A percentile compares a stretch with the other conserved stretches of the same genome.
These are phyloP conservation scores for Dioctria linearis DNA, from an alignment of 2,888 invertebrate species.

Conservation along the genomic window DNA sequence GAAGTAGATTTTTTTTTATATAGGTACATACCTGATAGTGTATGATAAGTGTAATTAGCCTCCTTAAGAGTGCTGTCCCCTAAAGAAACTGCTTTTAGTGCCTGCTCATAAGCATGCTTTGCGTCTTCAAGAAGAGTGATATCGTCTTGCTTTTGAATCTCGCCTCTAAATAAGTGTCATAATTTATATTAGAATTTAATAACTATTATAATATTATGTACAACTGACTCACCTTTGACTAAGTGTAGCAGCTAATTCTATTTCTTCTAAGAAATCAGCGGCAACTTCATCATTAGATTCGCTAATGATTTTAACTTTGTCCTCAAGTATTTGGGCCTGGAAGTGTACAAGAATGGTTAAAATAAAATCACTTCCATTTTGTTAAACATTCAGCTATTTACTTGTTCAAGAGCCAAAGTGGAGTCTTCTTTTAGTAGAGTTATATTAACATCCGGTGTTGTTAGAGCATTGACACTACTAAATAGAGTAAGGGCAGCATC, in stretches of 20 bases:
- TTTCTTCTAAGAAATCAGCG: conserved; percentile 77
- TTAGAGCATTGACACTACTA: conserved; percentile 84
- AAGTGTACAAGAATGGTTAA: neutral
- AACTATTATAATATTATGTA: neutral
- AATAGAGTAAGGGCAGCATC: conserved; percentile 86
- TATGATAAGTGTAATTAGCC: conserved; percentile 84
- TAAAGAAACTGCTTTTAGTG: conserved; percentile 85
- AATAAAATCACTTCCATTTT: neutral
- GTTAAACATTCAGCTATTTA: conserved; percentile 64
- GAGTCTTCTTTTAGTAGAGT: conserved; percentile 80
- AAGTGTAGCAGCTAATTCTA: conserved; percentile 75
- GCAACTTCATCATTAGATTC: conserved; percentile 73
- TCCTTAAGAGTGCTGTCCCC: conserved; percentile 87
- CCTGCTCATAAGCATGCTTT: conserved; percentile 82
- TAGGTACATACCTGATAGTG: conserved; percentile 68
- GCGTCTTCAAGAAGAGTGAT: conserved; percentile 86
- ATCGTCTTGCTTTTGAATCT: conserved; percentile 82
- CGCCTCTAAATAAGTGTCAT: conserved; percentile 69
- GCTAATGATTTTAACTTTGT: conserved; percentile 64
- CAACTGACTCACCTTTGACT: conserved; percentile 7
- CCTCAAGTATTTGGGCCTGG: conserved; percentile 56
- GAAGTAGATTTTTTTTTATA: neutral
- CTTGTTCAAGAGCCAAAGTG: conserved; percentile 77
- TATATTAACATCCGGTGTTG: conserved; percentile 84
- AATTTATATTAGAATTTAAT: neutral